These are phyloP conservation scores for Oryzias melastigma DNA, from an alignment of 2,113 vertebrate species.

Conservation along the genomic window DNA sequence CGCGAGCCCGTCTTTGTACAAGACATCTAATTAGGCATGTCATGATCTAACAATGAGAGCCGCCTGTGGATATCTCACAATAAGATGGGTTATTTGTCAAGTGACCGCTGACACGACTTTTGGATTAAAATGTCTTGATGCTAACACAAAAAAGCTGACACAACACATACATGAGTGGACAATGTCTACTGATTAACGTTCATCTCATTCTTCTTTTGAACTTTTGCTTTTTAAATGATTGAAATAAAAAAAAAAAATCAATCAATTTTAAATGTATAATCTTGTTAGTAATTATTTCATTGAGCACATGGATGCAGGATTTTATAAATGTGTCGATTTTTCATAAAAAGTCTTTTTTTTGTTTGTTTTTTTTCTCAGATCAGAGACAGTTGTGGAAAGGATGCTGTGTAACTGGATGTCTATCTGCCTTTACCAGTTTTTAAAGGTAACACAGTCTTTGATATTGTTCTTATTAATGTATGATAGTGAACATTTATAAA, in stretches of 20 bases:
- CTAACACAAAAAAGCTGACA: conserved; percentile 10
- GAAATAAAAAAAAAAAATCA: too few relatives aligned
- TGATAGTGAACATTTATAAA: too few relatives aligned
- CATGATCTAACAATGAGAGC: conserved; percentile 54
- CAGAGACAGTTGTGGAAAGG: conserved; percentile 95
- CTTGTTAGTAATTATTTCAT: too few relatives aligned
- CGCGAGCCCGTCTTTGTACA: conserved; percentile 48
- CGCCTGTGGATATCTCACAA: conserved; percentile 58
- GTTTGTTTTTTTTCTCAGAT: conserved; percentile 72
- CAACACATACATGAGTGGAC: too few relatives aligned
- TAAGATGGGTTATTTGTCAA: conserved; percentile 56
- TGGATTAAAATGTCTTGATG: conserved; percentile 36
- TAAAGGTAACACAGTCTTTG: conserved; percentile 82
- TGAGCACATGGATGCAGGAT: too few relatives aligned
- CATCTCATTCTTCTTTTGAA: background rate
- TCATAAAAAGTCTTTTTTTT: background rate
- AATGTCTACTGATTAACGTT: too few relatives aligned
- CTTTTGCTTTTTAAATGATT: too few relatives aligned
- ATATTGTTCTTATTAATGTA: background rate
- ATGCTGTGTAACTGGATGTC: conserved; percentile 99
- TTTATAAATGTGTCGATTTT: background rate
- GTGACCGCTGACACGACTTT: conserved; percentile 31
- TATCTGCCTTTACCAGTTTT: conserved; percentile 96
- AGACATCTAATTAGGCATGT: conserved; percentile 71
- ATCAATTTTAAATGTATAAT: too few relatives aligned